phyloP scores from a whole-genome alignment of 2,888 invertebrate species.

The Metallyticus violacea region DNA sequence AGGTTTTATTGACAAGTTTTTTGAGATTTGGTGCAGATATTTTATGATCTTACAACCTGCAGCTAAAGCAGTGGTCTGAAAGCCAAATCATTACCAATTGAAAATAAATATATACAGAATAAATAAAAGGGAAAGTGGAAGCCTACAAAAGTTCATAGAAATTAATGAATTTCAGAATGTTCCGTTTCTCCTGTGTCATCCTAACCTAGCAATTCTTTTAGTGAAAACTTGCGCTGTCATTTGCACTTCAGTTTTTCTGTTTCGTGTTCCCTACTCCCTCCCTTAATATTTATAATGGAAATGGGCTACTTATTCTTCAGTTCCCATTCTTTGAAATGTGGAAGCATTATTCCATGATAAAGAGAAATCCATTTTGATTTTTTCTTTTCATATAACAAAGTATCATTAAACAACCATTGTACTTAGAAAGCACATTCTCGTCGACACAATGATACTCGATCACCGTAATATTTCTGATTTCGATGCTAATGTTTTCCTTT shows the following conservation, averaged over 20 bases:
- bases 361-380: not conserved
- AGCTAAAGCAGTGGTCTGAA: too few species aligned
- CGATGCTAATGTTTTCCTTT: too few species aligned
- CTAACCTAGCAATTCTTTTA: not conserved
- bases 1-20: too few species aligned
- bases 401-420: too few species aligned
- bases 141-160: not conserved
- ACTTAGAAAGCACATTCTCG: too few species aligned
- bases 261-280: not conserved
- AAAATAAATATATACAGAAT: too few species aligned
- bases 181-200: not conserved
- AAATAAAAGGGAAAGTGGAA: not conserved
- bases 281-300: not conserved
- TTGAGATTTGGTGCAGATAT: too few species aligned
- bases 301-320: not conserved
- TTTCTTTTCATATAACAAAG: too few species aligned
- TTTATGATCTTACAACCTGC: too few species aligned
- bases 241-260: not conserved
- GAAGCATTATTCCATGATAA: not conserved
- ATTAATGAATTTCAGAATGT: not conserved
- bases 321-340: not conserved
- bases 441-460: too few species aligned
- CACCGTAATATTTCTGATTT: too few species aligned
- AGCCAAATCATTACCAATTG: too few species aligned
- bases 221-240: not conserved